Evolutionary conservation across 2,113 vertebrate species (phyloP).

Genomic region (Equus przewalskii): DNA sequence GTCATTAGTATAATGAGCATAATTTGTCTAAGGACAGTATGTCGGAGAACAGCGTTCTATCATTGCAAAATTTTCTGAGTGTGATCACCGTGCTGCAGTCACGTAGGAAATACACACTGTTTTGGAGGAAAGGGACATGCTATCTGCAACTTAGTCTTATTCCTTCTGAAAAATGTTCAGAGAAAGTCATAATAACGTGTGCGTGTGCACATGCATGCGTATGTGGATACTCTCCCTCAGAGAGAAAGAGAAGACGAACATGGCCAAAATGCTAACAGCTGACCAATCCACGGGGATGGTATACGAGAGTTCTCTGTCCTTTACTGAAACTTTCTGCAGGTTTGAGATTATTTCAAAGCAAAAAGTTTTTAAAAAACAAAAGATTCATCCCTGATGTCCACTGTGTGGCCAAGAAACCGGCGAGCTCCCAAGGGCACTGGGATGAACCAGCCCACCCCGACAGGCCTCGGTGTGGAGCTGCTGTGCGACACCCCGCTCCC

Average conservation of each 20-base stretch:
- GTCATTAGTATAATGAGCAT: neutral
- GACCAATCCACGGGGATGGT: neutral
- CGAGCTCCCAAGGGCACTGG: neutral
- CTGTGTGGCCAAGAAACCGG: neutral
- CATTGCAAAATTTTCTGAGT: neutral
- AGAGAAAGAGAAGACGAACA: neutral
- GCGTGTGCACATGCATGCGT: neutral
- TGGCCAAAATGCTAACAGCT: neutral
- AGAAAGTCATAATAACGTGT: neutral
- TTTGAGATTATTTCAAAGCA: neutral
- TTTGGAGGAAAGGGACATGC: neutral
- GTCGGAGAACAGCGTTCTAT: neutral
- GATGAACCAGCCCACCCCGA: neutral
- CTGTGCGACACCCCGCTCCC: neutral
- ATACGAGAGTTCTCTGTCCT: neutral
- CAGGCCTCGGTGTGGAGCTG: neutral
- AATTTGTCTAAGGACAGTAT: neutral
- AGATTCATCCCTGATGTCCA: neutral
- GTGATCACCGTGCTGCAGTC: accelerated
- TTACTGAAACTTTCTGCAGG: neutral
- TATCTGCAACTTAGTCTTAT: neutral
- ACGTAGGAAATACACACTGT: neutral
- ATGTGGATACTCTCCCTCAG: neutral
- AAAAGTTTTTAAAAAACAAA: neutral
- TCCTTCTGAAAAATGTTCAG: neutral